These are phyloP conservation scores for Phyllotreta cruciferae DNA, from an alignment of 2,888 invertebrate species.

Conservation along the genomic window DNA sequence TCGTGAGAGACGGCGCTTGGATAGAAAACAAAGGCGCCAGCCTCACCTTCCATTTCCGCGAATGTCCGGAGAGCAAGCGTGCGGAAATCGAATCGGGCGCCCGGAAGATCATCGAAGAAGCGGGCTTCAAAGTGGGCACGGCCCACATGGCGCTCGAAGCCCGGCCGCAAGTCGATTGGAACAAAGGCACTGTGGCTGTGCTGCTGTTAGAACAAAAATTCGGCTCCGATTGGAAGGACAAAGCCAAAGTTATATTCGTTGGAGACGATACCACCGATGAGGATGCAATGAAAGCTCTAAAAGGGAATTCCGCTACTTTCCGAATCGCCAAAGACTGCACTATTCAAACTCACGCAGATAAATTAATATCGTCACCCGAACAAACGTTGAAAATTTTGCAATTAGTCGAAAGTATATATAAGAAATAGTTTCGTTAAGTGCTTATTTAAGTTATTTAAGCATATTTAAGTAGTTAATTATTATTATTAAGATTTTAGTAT, in stretches of 20 bases:
- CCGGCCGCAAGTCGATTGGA: conserved; percentile 89
- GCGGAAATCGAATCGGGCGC: conserved; percentile 74
- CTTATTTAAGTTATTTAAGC: too few species aligned
- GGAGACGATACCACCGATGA: conserved; percentile 90
- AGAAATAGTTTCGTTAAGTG: conserved; percentile 21
- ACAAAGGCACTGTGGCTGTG: conserved; percentile 87
- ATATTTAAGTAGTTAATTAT: too few species aligned
- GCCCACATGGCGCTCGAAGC: conserved; percentile 89
- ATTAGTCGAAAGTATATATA: conserved; percentile 38
- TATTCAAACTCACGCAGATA: conserved; percentile 42
- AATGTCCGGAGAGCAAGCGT: conserved; percentile 71
- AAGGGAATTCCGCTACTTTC: conserved; percentile 92
- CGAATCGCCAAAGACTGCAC: conserved; percentile 68
- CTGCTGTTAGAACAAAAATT: conserved; percentile 87
- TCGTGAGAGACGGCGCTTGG: conserved; percentile 87
- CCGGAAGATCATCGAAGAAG: conserved; percentile 72
- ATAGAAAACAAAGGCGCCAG: conserved; percentile 88
- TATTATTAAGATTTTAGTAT: too few species aligned
- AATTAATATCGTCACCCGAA: conserved; percentile 42
- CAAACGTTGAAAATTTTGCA: conserved; percentile 42
- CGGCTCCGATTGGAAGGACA: conserved; percentile 87
- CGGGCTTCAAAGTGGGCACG: conserved; percentile 79
- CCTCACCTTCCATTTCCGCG: conserved; percentile 85
- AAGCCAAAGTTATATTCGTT: conserved; percentile 86
- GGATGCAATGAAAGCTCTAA: conserved; percentile 88